A percentile compares a stretch with the other conserved stretches of the same genome.
Evolutionary conservation across 2,888 invertebrate species (phyloP).

Genomic region (Augochlorella aurata): DNA sequence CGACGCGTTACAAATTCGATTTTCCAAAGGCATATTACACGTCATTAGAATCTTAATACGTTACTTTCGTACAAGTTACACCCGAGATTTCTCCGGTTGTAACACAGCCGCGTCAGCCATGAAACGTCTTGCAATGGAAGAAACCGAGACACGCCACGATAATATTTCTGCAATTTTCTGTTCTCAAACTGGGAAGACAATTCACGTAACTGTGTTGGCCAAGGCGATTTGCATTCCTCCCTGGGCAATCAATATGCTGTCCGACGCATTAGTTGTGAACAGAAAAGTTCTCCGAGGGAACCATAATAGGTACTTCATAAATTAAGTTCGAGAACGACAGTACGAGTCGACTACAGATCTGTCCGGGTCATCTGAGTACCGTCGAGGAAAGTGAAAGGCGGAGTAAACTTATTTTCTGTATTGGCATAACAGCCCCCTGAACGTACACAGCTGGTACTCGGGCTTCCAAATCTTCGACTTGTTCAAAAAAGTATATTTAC

Average conservation of each 20-base stretch:
- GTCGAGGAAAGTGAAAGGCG: slow-evolving; percentile 59
- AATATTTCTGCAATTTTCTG: slow-evolving; percentile 21
- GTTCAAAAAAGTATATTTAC: background rate
- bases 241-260: background rate
- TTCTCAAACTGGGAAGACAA: slow-evolving; percentile 23
- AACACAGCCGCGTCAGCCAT: background rate
- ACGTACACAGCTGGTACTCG: background rate
- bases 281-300: slow-evolving; percentile 30
- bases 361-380: slow-evolving; percentile 15
- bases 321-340: slow-evolving; percentile 25
- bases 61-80: background rate
- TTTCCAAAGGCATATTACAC: slow-evolving; percentile 37
- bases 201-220: slow-evolving; percentile 19
- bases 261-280: slow-evolving; percentile 1
- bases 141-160: slow-evolving; percentile 30
- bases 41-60: slow-evolving; percentile 41
- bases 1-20: slow-evolving; percentile 49
- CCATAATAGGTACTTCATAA: slow-evolving; percentile 27
- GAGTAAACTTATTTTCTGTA: slow-evolving; percentile 53
- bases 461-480: background rate
- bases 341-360: slow-evolving; percentile 18
- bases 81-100: slow-evolving; percentile 28
- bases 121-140: slow-evolving; percentile 22
- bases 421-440: slow-evolving; percentile 54
- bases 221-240: slow-evolving; percentile 22